Conservation (phyloP, 2,797 vertebrate genomes). For the Sebastes minor region DNA sequence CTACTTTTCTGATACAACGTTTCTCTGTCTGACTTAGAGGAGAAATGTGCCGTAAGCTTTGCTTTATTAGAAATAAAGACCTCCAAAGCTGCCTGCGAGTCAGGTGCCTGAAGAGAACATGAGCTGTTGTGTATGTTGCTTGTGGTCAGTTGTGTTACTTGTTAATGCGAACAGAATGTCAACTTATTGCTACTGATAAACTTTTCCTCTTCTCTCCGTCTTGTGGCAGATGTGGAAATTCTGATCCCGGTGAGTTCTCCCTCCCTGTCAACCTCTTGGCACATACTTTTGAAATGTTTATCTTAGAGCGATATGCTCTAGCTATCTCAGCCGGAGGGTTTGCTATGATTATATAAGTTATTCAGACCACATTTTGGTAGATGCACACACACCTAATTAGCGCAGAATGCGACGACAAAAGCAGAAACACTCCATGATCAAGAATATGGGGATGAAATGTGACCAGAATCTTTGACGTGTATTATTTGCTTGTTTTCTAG, state of each 20-base stretch:
- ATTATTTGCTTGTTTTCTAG: conserved; percentile 72
- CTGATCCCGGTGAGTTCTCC: conserved; percentile 73
- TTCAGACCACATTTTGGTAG: conserved; percentile 58
- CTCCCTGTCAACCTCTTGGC: conserved; percentile 40
- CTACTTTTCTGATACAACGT: conserved; percentile 14
- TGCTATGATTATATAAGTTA: conserved; percentile 64
- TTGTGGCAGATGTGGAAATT: conserved; percentile 75
- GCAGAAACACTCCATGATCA: conserved; percentile 3
- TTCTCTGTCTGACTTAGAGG: conserved; percentile 31
- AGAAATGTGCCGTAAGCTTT: conserved; percentile 51
- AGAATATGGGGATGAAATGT: conserved; percentile 22
- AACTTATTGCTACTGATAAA: conserved; percentile 57
- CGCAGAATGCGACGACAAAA: conserved; percentile 16
- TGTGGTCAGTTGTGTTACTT: conserved; percentile 14
- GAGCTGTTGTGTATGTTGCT: conserved; percentile 17
- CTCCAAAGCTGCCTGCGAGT: conserved; percentile 27
- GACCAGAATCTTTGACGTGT: conserved; percentile 11
- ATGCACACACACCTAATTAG: conserved; percentile 41
- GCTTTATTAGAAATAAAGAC: conserved; percentile 67
- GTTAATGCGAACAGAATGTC: conserved; percentile 54
- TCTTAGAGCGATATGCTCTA: conserved; percentile 53
- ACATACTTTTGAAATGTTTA: conserved; percentile 69
- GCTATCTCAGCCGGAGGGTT: conserved; percentile 62
- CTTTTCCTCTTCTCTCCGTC: conserved; percentile 47
- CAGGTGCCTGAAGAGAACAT: conserved; percentile 31